Conservation (phyloP, 1,140 invertebrate genomes). For the Anthonomus grandis region DNA sequence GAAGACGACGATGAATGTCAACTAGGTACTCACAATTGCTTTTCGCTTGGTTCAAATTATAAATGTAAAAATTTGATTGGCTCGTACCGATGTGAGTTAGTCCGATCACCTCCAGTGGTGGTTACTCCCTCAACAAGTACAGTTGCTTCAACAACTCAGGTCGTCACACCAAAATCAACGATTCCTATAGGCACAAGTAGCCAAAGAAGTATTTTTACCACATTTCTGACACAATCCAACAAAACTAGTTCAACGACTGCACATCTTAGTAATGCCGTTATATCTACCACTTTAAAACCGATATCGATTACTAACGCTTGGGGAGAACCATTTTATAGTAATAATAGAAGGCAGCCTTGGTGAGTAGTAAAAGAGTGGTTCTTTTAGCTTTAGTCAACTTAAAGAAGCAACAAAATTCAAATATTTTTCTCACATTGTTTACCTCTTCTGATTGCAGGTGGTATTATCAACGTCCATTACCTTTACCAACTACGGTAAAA, state of each 20-base stretch:
- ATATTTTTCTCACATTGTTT: no score
- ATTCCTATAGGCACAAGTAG: background rate
- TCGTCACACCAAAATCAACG: background rate
- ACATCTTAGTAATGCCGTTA: no score
- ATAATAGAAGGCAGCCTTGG: background rate
- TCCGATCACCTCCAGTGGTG: constrained; percentile 26
- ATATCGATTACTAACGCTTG: constrained; percentile 11
- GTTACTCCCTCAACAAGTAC: constrained; percentile 18
- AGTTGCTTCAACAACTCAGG: constrained; percentile 19
- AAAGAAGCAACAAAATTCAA: no score
- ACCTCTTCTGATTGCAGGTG: no score
- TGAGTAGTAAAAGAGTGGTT: no score
- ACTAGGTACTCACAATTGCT: constrained; percentile 77
- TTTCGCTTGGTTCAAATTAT: constrained; percentile 61
- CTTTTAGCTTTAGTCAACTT: no score
- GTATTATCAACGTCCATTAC: background rate
- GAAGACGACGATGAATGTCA: constrained; percentile 93
- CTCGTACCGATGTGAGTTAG: constrained; percentile 70
- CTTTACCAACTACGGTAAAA: background rate
- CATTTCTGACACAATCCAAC: constrained; percentile 2
- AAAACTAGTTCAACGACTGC: no score
- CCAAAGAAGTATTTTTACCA: background rate
- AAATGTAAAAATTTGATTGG: constrained; percentile 82
- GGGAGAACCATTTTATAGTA: constrained; percentile 9
- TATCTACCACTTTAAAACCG: background rate